Evolutionary conservation across 2,888 invertebrate species (phyloP), one percentile per base, ranked within the genome.

Genomic region (Heteromyza rotundicornis): DNA sequence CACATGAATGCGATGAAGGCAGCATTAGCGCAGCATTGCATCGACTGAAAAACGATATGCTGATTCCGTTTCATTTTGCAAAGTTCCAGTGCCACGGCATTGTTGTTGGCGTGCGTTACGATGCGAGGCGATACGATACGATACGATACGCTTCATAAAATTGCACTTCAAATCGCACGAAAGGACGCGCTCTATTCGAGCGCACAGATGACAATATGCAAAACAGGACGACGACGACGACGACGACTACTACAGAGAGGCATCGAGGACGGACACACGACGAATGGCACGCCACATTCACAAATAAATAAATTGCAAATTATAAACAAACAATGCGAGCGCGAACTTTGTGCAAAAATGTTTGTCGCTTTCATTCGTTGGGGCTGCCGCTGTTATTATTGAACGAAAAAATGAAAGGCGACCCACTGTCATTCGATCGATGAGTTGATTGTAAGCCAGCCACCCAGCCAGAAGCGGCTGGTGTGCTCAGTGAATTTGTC

Each of bases 281-380:
- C 3, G 10, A 40, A 40, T 12, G 10, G 12, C 3, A n/a, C 47
- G 47, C 47, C 47, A 47, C 20, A 47, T 47, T 47, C 47, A 19
- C 10, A 55, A 55, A 35, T 53, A 35, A 53, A 55, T 55, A 40
- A 55, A 55, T 55, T 27, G 51, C 51, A 51, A 51, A 51, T 51
- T 51, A 51, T 27, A 27, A 24, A 24, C 27, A 51, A 51, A 51
- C 51, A 51, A 24, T 51, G 51, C n/a, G n/a, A n/a, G 3, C 14
- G 51, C 51, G 51, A 23, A 51, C 51, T 51, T 51, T n/a, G 14
- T 24, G 8, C 51, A 51, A 24, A 49, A 19, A 19, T 40, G 40
- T 40, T 8, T 32, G 32, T 32, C 32, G 32, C 32, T n/a, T n/a
- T n/a, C n/a, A n/a, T n/a, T n/a, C n/a, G n/a, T n/a, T n/a, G n/a